These are phyloP conservation scores for Pluvialis apricaria DNA, from an alignment of 2,113 vertebrate species.

Conservation along the genomic window DNA sequence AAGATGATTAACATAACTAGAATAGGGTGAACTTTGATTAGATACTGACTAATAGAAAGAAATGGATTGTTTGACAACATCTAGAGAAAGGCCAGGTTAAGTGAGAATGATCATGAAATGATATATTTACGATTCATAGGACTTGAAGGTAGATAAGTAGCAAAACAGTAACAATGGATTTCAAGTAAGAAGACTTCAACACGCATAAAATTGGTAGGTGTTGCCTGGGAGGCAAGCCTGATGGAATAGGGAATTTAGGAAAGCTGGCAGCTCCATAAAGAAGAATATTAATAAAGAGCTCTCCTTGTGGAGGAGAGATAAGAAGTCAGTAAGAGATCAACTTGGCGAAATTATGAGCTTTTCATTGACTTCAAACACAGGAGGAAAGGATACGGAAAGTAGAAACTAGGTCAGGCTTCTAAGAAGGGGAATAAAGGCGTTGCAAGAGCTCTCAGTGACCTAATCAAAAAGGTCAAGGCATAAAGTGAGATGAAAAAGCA, in stretches of 20 bases:
- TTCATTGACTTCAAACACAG: conserved; percentile 28
- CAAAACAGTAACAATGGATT: not conserved
- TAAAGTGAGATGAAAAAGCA: not conserved
- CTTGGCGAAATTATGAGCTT: not conserved
- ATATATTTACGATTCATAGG: not conserved
- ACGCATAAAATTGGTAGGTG: not conserved
- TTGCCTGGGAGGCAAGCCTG: not conserved
- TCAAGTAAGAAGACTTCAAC: not conserved
- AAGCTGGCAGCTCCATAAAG: not conserved
- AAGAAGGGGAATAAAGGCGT: not conserved
- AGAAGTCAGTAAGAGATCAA: conserved; percentile 5
- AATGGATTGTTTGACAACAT: not conserved
- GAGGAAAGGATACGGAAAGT: not conserved
- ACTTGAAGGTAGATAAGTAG: not conserved
- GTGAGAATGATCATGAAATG: not conserved
- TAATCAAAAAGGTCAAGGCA: not conserved
- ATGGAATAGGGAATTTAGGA: not conserved
- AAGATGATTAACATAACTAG: not conserved
- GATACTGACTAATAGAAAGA: not conserved
- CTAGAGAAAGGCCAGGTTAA: not conserved
- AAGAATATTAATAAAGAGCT: conserved; percentile 16
- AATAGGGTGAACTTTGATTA: not conserved
- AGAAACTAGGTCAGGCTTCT: conserved; percentile 20
- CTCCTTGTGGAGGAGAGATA: not conserved
- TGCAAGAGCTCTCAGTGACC: not conserved